These are phyloP conservation scores for Oasisia sp. DNA, from an alignment of 2,888 invertebrate genomes.

Conservation along the genomic window DNA sequence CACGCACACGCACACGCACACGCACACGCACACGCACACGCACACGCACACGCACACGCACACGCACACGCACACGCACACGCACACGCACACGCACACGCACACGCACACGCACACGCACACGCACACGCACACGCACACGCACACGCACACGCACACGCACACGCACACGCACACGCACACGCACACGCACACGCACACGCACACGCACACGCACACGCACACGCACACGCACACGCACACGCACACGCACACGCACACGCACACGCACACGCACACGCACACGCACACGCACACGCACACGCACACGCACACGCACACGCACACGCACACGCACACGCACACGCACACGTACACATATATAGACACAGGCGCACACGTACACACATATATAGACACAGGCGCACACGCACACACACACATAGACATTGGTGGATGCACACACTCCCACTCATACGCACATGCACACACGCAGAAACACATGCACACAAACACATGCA, in stretches of 20 bases:
- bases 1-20: constrained; percentile 19
- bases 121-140: constrained; percentile 14
- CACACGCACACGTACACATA: not conserved
- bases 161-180: too few species aligned
- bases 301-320: not conserved
- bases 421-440: too few species aligned
- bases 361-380: not conserved
- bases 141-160: too few species aligned
- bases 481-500: not conserved
- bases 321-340: constrained; percentile 6
- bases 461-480: constrained; percentile 2
- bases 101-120: constrained; percentile 3
- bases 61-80: not conserved
- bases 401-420: not conserved
- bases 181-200: not conserved
- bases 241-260: not conserved
- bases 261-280: not conserved
- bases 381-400: not conserved
- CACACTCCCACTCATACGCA: not conserved
- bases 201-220: not conserved
- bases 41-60: not conserved
- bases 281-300: not conserved
- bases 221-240: not conserved
- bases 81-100: not conserved
- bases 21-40: not conserved